A percentile compares a stretch with the other conserved stretches of the same genome.
Evolutionary conservation across 2,113 vertebrate species (phyloP).

Genomic region (Toxotes jaculatrix): DNA sequence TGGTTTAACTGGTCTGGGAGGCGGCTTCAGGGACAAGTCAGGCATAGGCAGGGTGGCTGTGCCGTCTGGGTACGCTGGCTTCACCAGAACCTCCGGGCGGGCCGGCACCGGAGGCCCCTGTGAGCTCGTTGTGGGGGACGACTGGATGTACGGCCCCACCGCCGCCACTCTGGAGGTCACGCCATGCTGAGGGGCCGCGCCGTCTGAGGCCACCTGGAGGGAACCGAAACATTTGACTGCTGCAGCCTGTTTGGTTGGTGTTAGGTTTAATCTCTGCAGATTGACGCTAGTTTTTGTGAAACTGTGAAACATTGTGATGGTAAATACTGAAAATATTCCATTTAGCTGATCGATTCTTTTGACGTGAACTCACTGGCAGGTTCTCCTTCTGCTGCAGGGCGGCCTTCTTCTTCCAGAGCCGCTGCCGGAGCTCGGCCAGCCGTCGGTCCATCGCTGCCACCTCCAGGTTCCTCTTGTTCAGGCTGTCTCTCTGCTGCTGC

Average conservation of each 20-base stretch:
- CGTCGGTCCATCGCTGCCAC: slow-evolving; percentile 92
- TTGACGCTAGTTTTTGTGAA: neutral
- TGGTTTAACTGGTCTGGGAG: slow-evolving; percentile 72
- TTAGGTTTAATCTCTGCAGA: neutral
- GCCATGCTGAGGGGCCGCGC: slow-evolving; percentile 78
- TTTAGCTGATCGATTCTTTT: too few relatives aligned
- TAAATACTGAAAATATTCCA: too few relatives aligned
- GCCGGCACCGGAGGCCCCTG: slow-evolving; percentile 88
- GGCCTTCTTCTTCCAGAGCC: slow-evolving; percentile 96
- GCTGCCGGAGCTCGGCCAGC: slow-evolving; percentile 90
- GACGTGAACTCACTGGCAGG: slow-evolving; percentile 84
- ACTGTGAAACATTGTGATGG: too few relatives aligned
- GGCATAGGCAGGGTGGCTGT: slow-evolving; percentile 81
- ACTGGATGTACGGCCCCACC: slow-evolving; percentile 95
- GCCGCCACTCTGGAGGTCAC: slow-evolving; percentile 91
- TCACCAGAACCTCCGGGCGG: slow-evolving; percentile 88
- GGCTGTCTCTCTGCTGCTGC: slow-evolving; percentile 92
- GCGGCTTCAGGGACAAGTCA: slow-evolving; percentile 77
- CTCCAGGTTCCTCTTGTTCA: slow-evolving; percentile 92
- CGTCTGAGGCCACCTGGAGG: slow-evolving; percentile 81
- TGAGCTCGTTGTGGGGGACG: slow-evolving; percentile 69
- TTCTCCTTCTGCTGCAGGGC: slow-evolving; percentile 94
- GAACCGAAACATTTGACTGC: neutral
- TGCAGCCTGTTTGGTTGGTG: neutral
- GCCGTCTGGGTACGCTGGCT: slow-evolving; percentile 88